A percentile compares a stretch with the other conserved stretches of the same genome.
Evolutionary conservation across 2,888 invertebrate genomes (phyloP).

Genomic region (Sisyra nigra): DNA sequence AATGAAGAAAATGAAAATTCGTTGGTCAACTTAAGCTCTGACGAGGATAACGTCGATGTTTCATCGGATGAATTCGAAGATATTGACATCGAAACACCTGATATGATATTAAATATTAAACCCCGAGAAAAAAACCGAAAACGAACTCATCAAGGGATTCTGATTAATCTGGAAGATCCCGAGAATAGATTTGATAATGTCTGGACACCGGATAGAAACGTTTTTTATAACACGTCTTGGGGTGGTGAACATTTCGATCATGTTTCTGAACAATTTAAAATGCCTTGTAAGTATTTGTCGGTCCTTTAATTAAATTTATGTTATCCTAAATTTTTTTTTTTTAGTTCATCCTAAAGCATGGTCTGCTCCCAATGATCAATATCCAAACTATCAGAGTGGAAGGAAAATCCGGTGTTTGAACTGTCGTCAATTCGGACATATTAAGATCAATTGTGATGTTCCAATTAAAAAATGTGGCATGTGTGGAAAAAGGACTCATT

Average conservation of each 20-base stretch:
- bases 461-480: slow-evolving; percentile 2
- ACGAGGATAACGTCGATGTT: no score
- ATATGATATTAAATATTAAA: no score
- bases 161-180: no score
- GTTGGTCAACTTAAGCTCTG: no score
- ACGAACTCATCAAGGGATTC: no score
- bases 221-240: slow-evolving; percentile 3
- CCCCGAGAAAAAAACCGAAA: no score
- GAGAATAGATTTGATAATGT: neutral
- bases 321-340: neutral
- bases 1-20: no score
- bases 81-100: no score
- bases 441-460: neutral
- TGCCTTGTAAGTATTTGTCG: slow-evolving; percentile 2
- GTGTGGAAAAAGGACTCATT: slow-evolving; percentile 1
- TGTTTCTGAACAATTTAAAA: neutral
- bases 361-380: neutral
- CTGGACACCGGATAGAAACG: slow-evolving; percentile 1
- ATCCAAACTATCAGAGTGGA: neutral
- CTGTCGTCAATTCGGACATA: slow-evolving; percentile 4
- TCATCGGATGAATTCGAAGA: no score
- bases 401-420: slow-evolving; percentile 1
- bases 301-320: neutral
- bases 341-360: neutral
- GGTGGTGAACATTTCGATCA: slow-evolving; percentile 4